Base-by-base conservation (phyloP, 2,113 vertebrate species). In the Paraplagusia blochii region DNA sequence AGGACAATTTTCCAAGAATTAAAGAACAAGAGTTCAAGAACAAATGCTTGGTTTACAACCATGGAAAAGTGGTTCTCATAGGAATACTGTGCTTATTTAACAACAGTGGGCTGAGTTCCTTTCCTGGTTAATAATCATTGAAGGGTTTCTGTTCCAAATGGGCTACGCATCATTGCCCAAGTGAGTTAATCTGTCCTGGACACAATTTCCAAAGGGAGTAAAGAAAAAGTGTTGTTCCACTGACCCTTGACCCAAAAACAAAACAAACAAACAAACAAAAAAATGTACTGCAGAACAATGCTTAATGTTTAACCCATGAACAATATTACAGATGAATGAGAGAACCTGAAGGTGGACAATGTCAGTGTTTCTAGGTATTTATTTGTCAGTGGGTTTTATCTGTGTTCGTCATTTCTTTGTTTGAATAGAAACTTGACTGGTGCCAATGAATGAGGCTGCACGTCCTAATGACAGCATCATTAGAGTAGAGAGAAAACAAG, bases 291-390 rank as follows among this genome's bases (percentile, higher is more conserved):
- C 58, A 58, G 58, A 29, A 29, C 2, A 29, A 29, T 29, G 22
- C 62, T 39, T 63, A 76, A 76, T 69, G 66, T 69, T 76, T 80
- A 43, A 77, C 69, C 65, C 22, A 18, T 42, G 40, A 75, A 42
- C n/a, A n/a, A n/a, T n/a, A n/a, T n/a, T n/a, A n/a, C n/a, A n/a
- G n/a, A n/a, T n/a, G n/a, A n/a, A 64, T 68, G 64, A 60, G 67
- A 66, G 53, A 61, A 62, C 69, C 69, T 63, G 60, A 6, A 9
- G 67, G 65, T 72, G 73, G 81, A 75, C 67, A 79, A 80, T 83
- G 79, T 87, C 75, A 80, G 47, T 84, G 83, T 84, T 80, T 84
- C 69, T 69, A 82, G 70, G 63, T 88, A 86, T 87, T 87, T 88
- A 83, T 86, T 87, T 85, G 85, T 88, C 82, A 54, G 80, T 85